phyloP scores from a whole-genome alignment of 2,797 vertebrate species.

The Danio tinwini region DNA sequence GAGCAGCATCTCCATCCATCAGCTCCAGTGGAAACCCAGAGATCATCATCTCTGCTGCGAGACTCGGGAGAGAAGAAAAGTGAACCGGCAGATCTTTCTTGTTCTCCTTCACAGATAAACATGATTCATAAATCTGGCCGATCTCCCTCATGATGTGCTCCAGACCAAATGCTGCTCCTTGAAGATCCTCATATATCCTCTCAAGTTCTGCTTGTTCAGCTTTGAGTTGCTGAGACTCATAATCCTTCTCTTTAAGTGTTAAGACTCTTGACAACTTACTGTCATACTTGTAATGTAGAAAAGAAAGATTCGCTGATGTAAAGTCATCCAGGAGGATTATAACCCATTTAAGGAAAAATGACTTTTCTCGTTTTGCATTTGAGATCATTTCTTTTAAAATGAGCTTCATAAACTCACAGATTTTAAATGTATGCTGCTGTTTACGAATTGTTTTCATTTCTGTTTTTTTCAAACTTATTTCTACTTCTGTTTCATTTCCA shows the following conservation, averaged over 20 bases:
- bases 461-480: not conserved
- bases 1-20: slow-evolving; percentile 71
- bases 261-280: slow-evolving; percentile 63
- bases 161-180: not conserved
- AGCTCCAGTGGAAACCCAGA: slow-evolving; percentile 12
- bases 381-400: not conserved
- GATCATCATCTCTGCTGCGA: slow-evolving; percentile 2
- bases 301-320: slow-evolving; percentile 38
- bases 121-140: not conserved
- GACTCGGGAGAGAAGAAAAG: not conserved
- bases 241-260: slow-evolving; percentile 47
- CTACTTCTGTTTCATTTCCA: too few species aligned
- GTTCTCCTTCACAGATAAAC: not conserved
- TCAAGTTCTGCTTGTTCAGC: not conserved
- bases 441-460: slow-evolving; percentile 77
- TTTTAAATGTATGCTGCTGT: slow-evolving; percentile 55
- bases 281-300: slow-evolving; percentile 62
- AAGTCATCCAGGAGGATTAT: slow-evolving; percentile 71
- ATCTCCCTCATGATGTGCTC: slow-evolving; percentile 7
- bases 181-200: not conserved
- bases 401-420: not conserved
- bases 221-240: not conserved
- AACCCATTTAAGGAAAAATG: slow-evolving; percentile 35
- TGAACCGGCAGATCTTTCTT: not conserved
- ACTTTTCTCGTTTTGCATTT: not conserved